phyloP scores from a whole-genome alignment of 2,888 invertebrate species.

The Halocaridina rubra region DNA sequence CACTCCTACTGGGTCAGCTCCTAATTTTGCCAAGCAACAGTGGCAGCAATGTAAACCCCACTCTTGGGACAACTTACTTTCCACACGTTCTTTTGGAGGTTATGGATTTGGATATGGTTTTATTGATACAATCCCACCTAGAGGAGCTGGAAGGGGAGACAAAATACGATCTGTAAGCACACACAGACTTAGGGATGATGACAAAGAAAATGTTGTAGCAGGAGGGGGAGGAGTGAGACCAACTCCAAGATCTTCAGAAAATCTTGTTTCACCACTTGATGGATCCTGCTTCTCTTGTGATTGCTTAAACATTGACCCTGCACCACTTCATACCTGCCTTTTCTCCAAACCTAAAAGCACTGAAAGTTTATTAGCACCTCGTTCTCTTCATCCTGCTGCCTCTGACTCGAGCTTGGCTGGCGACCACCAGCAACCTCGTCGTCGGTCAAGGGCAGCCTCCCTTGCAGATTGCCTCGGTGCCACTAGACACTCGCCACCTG shows the following conservation, averaged over 20 bases:
- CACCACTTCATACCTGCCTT: slow-evolving; percentile 58
- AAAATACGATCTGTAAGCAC: slow-evolving; percentile 54
- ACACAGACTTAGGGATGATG: slow-evolving; percentile 51
- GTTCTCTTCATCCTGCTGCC: slow-evolving; percentile 55
- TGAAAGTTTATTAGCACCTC: slow-evolving; percentile 56
- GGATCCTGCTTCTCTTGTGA: slow-evolving; percentile 63
- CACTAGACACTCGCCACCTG: slow-evolving; percentile 45
- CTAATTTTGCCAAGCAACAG: slow-evolving; percentile 37
- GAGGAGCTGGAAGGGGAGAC: slow-evolving; percentile 38
- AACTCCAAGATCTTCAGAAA: slow-evolving; percentile 46
- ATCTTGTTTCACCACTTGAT: slow-evolving; percentile 57
- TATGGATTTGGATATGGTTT: slow-evolving; percentile 63
- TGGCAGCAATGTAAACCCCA: slow-evolving; percentile 61
- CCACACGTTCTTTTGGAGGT: slow-evolving; percentile 60
- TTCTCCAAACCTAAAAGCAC: slow-evolving; percentile 63
- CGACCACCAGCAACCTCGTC: slow-evolving; percentile 38
- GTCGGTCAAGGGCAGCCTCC: slow-evolving; percentile 57
- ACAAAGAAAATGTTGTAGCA: slow-evolving; percentile 39
- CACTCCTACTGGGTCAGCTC: slow-evolving; percentile 39
- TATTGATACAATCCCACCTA: slow-evolving; percentile 55
- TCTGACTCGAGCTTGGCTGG: slow-evolving; percentile 61
- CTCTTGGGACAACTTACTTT: slow-evolving; percentile 61
- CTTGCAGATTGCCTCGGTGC: slow-evolving; percentile 57
- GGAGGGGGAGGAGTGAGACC: slow-evolving; percentile 43
- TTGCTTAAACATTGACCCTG: slow-evolving; percentile 52